Evolutionary conservation across 2,888 invertebrate genomes (phyloP).

Genomic region (Chymomyza fuscimana): DNA sequence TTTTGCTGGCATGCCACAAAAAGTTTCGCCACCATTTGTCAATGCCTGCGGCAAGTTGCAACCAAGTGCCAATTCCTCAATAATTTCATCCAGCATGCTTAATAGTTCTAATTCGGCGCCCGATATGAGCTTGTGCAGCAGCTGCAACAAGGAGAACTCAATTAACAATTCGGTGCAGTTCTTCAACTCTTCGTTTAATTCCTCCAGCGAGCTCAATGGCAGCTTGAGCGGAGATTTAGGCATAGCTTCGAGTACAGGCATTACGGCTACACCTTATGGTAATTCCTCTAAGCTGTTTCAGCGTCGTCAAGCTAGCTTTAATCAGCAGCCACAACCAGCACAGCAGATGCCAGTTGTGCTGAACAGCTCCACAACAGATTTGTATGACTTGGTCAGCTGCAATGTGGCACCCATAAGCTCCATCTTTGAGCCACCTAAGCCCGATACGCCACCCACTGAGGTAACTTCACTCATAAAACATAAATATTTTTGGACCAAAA

Average conservation of each 20-base stretch:
- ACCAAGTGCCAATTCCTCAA: constrained; percentile 49
- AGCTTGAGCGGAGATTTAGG: constrained; percentile 55
- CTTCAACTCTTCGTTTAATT: constrained; percentile 65
- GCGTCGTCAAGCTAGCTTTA: constrained; percentile 63
- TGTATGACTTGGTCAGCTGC: constrained; percentile 66
- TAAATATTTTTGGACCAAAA: neutral
- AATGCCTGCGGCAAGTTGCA: constrained; percentile 6
- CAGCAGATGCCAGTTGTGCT: neutral
- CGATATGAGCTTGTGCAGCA: constrained; percentile 46
- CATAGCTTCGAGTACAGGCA: constrained; percentile 48
- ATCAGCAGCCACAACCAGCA: constrained; percentile 36
- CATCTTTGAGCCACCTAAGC: constrained; percentile 76
- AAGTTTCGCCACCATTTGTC: constrained; percentile 37
- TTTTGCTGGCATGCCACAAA: constrained; percentile 10
- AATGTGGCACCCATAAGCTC: constrained; percentile 60
- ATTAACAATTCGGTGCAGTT: constrained; percentile 64
- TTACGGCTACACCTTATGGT: constrained; percentile 29
- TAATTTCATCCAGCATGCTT: constrained; percentile 62
- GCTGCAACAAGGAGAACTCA: constrained; percentile 74
- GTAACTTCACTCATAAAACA: constrained; percentile 43
- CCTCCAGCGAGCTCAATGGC: constrained; percentile 67
- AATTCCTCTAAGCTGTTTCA: constrained; percentile 68
- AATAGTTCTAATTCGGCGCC: constrained; percentile 54
- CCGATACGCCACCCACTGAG: constrained; percentile 75
- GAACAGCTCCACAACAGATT: constrained; percentile 30